These are phyloP conservation scores for Vireo altiloquus DNA, from an alignment of 2,113 vertebrate genomes.

Conservation along the genomic window DNA sequence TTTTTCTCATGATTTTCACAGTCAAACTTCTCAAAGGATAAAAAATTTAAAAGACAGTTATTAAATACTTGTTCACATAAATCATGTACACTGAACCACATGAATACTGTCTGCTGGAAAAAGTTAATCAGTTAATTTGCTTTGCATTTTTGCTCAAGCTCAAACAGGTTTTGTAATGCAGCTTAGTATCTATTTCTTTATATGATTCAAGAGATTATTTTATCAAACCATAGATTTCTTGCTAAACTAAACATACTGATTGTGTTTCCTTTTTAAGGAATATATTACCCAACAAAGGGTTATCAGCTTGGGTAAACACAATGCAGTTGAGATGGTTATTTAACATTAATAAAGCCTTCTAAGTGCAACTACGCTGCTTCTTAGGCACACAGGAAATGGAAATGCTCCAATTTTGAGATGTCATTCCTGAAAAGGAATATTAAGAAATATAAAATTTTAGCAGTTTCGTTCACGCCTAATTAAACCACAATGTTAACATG, in stretches of 20 bases:
- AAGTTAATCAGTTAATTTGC: neutral
- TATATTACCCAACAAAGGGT: neutral
- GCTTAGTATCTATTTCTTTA: neutral
- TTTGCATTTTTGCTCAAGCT: neutral
- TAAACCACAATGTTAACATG: neutral
- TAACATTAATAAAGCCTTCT: neutral
- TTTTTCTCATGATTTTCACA: neutral
- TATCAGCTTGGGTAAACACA: constrained; percentile 20
- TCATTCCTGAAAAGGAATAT: neutral
- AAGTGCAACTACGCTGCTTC: neutral
- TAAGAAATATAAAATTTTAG: neutral
- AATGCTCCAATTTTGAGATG: neutral
- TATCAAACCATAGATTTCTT: neutral
- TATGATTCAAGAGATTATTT: neutral
- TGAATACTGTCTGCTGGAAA: neutral
- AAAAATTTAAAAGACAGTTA: neutral
- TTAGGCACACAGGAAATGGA: neutral
- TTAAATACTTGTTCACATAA: neutral
- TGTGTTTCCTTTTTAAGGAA: neutral
- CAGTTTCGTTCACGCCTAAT: neutral
- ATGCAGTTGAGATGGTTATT: neutral
- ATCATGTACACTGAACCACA: neutral
- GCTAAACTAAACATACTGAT: neutral
- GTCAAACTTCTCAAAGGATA: neutral
- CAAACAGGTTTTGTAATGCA: neutral